Evolutionary conservation across 2,797 vertebrate genomes (phyloP).

Genomic region (Alauda arvensis): DNA sequence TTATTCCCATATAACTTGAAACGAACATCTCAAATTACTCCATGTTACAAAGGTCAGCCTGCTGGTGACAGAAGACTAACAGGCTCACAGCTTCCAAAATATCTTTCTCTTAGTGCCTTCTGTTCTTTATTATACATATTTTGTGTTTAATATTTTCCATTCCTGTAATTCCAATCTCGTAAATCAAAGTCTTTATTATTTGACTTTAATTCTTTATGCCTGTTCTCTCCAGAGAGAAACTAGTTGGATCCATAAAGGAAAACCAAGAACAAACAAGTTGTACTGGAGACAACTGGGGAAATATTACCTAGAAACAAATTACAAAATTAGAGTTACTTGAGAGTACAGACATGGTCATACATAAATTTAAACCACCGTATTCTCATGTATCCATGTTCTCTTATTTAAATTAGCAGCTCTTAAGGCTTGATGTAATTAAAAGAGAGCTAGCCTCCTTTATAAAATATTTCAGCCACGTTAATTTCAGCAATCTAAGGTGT

Average conservation of each 20-base stretch:
- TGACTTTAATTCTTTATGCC: neutral
- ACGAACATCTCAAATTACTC: neutral
- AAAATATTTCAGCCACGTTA: neutral
- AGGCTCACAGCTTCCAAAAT: neutral
- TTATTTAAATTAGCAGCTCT: slow-evolving; percentile 2
- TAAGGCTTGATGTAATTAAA: slow-evolving; percentile 22
- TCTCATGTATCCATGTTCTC: neutral
- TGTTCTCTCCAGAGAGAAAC: neutral
- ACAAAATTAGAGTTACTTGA: neutral
- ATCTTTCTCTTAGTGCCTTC: neutral
- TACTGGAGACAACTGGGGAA: neutral
- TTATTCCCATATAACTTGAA: neutral
- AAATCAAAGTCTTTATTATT: neutral
- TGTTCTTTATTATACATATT: neutral
- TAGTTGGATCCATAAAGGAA: neutral
- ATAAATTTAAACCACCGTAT: neutral
- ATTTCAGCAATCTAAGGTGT: neutral
- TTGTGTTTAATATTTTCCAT: neutral
- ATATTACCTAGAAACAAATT: neutral
- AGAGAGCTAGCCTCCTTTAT: neutral
- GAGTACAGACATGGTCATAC: neutral
- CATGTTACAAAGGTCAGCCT: slow-evolving; percentile 30
- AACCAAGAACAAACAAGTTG: neutral
- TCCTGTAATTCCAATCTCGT: neutral
- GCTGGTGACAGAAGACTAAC: neutral